A percentile compares a stretch with the other conserved stretches of the same genome.
Evolutionary conservation across 2,113 vertebrate genomes (phyloP).

Genomic region (Planiliza haematocheilus): DNA sequence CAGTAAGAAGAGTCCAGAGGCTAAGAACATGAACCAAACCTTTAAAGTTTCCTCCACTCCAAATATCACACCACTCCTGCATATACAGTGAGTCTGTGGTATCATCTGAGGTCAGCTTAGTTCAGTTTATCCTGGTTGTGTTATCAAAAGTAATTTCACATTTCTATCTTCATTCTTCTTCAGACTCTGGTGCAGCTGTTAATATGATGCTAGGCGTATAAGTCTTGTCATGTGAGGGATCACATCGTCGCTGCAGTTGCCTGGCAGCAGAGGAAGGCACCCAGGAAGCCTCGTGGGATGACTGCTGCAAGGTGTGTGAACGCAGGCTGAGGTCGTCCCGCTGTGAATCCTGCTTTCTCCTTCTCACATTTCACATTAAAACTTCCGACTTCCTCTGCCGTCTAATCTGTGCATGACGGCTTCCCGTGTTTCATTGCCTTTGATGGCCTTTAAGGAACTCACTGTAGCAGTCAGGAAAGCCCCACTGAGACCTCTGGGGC

Average conservation of each 20-base stretch:
- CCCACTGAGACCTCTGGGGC: constrained; percentile 41
- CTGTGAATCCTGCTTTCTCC: background rate
- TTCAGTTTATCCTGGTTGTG: too few species aligned
- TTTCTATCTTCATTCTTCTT: constrained; percentile 25
- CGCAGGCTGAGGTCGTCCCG: background rate
- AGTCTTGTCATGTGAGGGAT: constrained; percentile 53
- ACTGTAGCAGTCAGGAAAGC: constrained; percentile 33
- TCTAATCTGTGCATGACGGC: background rate
- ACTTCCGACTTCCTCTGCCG: background rate
- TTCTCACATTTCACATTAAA: background rate
- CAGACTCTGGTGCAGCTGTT: constrained; percentile 22
- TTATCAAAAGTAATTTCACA: too few species aligned
- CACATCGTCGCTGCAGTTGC: constrained; percentile 55
- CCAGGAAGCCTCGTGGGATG: constrained; percentile 30
- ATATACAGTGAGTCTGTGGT: background rate
- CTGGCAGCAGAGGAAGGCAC: constrained; percentile 58
- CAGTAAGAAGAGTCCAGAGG: too few species aligned
- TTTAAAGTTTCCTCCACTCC: too few species aligned
- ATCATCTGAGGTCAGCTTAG: too few species aligned
- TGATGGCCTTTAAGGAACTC: constrained; percentile 56
- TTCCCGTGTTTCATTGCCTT: constrained; percentile 19
- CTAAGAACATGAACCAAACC: too few species aligned
- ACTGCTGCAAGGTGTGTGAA: constrained; percentile 28
- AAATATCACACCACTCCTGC: too few species aligned
- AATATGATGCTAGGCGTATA: constrained; percentile 39